Percentiles rank a stretch among this genome's conserved stretches.
Evolutionary conservation across 1,140 invertebrate species (phyloP).

Genomic region (Drosophila sp.): DNA sequence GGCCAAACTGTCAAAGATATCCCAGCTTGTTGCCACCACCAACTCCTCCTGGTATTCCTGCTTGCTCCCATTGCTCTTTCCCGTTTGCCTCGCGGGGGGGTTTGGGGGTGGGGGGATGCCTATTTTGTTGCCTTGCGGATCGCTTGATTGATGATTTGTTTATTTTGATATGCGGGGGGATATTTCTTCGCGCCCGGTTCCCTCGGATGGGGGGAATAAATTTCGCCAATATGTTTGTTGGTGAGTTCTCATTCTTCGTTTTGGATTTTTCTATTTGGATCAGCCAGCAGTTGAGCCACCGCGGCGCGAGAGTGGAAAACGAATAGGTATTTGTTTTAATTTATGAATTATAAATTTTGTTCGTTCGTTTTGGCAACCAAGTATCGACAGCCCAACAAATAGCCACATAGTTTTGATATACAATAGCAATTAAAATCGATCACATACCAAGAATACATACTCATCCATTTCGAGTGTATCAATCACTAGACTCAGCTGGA

Average conservation of each 20-base stretch:
- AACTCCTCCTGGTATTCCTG: neutral
- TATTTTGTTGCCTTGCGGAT: constrained; percentile 58
- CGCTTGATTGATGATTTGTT: constrained; percentile 82
- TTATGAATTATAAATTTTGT: constrained; percentile 75
- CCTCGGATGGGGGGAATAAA: constrained; percentile 32
- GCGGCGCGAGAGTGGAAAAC: constrained; percentile 45
- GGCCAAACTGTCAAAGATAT: constrained; percentile 78
- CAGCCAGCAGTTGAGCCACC: constrained; percentile 50
- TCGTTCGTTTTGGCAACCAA: constrained; percentile 42
- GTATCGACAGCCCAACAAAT: constrained; percentile 40
- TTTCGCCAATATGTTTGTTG: constrained; percentile 56
- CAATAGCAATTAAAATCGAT: constrained; percentile 55
- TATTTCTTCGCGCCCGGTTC: constrained; percentile 67
- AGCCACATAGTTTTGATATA: constrained; percentile 61
- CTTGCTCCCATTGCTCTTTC: neutral
- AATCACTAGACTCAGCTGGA: constrained; percentile 42
- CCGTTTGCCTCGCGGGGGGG: constrained; percentile 10
- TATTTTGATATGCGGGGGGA: constrained; percentile 70
- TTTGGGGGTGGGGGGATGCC: constrained; percentile 21
- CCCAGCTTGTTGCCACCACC: constrained; percentile 54
- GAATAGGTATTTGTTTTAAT: constrained; percentile 59
- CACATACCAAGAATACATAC: constrained; percentile 37
- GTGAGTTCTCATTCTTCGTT: neutral
- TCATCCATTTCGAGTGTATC: constrained; percentile 53
- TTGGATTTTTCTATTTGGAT: constrained; percentile 44